Percentiles rank a stretch among this genome's conserved stretches.
These are phyloP conservation scores for Bufotes viridis DNA, from an alignment of 2,797 vertebrate genomes.

Conservation along the genomic window DNA sequence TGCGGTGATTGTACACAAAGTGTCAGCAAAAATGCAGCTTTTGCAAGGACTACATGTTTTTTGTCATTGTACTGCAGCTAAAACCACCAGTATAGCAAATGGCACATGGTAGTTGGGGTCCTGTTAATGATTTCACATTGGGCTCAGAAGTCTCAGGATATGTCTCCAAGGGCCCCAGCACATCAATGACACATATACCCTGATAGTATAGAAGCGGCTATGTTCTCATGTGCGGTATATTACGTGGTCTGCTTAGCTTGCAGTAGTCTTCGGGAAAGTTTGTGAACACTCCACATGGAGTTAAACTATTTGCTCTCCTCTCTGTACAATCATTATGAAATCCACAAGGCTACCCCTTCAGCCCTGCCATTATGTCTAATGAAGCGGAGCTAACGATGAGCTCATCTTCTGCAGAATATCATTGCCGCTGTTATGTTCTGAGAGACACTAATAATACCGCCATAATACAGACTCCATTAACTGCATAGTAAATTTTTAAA, in stretches of 20 bases:
- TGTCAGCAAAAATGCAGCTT: too few relatives aligned
- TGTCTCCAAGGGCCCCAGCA: too few relatives aligned
- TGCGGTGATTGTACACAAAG: too few relatives aligned
- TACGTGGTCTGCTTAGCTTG: not conserved
- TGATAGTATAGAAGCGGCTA: not conserved
- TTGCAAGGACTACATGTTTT: too few relatives aligned
- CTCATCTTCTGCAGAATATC: slow-evolving; percentile 34
- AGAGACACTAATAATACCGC: slow-evolving; percentile 19
- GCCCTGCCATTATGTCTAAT: slow-evolving; percentile 24
- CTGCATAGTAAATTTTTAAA: slow-evolving; percentile 17
- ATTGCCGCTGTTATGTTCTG: slow-evolving; percentile 17
- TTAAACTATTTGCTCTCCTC: slow-evolving; percentile 2
- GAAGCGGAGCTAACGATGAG: slow-evolving; percentile 27
- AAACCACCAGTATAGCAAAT: too few relatives aligned
- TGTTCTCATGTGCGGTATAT: not conserved
- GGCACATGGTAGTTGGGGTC: too few relatives aligned
- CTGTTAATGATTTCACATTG: too few relatives aligned
- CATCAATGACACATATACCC: too few relatives aligned
- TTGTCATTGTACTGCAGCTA: too few relatives aligned
- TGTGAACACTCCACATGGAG: not conserved
- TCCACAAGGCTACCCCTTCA: slow-evolving; percentile 17
- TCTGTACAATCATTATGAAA: not conserved
- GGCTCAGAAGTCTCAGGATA: too few relatives aligned
- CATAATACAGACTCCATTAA: slow-evolving; percentile 37
- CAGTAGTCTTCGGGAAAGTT: not conserved